These are phyloP conservation scores for Sesamia nonagrioides DNA, from an alignment of 1,140 invertebrate genomes.

Conservation along the genomic window DNA sequence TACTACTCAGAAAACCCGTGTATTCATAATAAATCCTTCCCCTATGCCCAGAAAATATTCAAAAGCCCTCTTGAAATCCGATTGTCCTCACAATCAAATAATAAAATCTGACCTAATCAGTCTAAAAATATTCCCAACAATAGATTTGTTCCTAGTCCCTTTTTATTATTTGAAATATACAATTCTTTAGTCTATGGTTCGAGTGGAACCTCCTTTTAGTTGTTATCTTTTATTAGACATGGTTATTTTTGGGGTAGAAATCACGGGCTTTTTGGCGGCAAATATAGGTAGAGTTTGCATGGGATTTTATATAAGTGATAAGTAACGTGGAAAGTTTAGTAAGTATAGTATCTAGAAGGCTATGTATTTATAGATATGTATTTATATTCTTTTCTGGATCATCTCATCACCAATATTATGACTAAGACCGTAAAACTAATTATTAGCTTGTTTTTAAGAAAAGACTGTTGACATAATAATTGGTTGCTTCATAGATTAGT, in stretches of 20 bases:
- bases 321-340: too few relatives aligned
- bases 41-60: background rate
- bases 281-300: slow-evolving; percentile 13
- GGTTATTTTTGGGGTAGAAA: background rate
- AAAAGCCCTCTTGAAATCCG: slow-evolving; percentile 1
- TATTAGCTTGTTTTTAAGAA: too few relatives aligned
- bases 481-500: background rate
- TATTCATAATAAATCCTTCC: background rate
- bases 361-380: too few relatives aligned
- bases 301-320: too few relatives aligned
- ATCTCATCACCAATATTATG: too few relatives aligned
- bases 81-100: slow-evolving; percentile 34
- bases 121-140: slow-evolving; percentile 29
- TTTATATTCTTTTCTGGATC: too few relatives aligned
- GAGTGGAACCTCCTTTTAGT: background rate
- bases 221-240: background rate
- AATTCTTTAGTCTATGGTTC: slow-evolving; percentile 15
- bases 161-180: background rate
- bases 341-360: too few relatives aligned
- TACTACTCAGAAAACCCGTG: background rate
- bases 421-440: too few relatives aligned
- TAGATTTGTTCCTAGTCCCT: background rate
- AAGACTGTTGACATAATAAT: too few relatives aligned
- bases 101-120: slow-evolving; percentile 27
- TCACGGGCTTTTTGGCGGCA: background rate